A percentile compares a stretch with the other conserved stretches of the same genome.
These are phyloP conservation scores for Caenorhabditis auriculariae DNA, from an alignment of 2,888 invertebrate species.

Conservation along the genomic window DNA sequence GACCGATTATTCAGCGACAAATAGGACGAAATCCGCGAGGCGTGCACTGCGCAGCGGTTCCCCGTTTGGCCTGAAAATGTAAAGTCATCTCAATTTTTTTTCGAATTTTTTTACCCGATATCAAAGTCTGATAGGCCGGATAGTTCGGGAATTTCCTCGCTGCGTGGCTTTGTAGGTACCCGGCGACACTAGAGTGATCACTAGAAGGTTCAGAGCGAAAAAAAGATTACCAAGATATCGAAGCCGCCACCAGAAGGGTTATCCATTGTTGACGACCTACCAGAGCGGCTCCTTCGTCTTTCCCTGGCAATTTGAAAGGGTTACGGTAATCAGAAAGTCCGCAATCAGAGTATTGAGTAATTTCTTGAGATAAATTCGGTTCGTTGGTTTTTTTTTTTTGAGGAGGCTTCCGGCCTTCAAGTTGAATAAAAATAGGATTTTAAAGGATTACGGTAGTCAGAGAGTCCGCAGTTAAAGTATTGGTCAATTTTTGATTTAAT, in stretches of 20 bases:
- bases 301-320: conserved; percentile 11
- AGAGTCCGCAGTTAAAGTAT: no score
- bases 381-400: no score
- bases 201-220: conserved; percentile 9
- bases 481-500: no score
- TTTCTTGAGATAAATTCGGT: no score
- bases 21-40: conserved; percentile 31
- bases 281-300: conserved; percentile 19
- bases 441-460: no score
- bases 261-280: conserved; percentile 29
- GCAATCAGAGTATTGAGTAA: no score
- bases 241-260: conserved; percentile 20
- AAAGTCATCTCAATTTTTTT: no score
- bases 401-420: no score
- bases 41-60: conserved; percentile 34
- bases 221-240: conserved; percentile 11
- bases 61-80: conserved; percentile 17
- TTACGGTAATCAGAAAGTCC: no score
- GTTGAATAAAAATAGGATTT: no score
- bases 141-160: conserved; percentile 20
- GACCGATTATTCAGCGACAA: conserved; percentile 23
- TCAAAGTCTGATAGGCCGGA: conserved; percentile 36
- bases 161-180: conserved; percentile 20
- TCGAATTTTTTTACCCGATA: conserved; percentile 30
- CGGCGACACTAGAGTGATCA: conserved; percentile 13